Conservation (phyloP, 2,888 invertebrate species). For the Apamea sordens region DNA sequence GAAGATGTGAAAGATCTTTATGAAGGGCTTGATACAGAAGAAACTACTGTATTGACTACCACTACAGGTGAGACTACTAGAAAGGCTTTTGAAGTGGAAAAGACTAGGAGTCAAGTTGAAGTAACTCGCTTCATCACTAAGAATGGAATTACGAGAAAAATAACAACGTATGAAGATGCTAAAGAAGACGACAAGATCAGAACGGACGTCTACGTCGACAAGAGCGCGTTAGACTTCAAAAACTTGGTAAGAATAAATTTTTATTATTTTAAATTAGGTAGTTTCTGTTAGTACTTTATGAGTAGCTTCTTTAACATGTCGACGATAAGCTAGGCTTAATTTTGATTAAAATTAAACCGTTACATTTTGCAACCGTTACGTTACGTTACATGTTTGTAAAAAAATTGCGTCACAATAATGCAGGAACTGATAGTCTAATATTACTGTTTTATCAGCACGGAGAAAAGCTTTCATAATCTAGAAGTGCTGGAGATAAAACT, state of each 20-base stretch:
- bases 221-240: constrained; percentile 88
- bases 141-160: constrained; percentile 87
- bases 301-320: neutral
- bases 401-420: neutral
- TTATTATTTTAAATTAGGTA: neutral
- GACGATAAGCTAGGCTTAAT: neutral
- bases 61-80: constrained; percentile 83
- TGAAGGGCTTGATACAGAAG: constrained; percentile 86
- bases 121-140: constrained; percentile 87
- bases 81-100: constrained; percentile 87
- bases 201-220: constrained; percentile 89
- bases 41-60: constrained; percentile 82
- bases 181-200: constrained; percentile 88
- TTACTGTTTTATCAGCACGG: constrained; percentile 20
- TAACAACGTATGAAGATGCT: constrained; percentile 88
- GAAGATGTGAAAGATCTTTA: constrained; percentile 90
- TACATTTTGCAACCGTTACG: too few relatives aligned
- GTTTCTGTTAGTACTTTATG: neutral
- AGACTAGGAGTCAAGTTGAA: constrained; percentile 88
- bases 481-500: constrained; percentile 40
- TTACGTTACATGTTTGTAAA: neutral
- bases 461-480: constrained; percentile 20
- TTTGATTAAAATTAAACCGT: neutral
- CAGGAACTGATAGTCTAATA: neutral
- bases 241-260: constrained; percentile 83